A percentile compares a stretch with the other conserved stretches of the same genome.
Evolutionary conservation across 2,888 invertebrate species (phyloP).

Genomic region (Harmothoe impar): DNA sequence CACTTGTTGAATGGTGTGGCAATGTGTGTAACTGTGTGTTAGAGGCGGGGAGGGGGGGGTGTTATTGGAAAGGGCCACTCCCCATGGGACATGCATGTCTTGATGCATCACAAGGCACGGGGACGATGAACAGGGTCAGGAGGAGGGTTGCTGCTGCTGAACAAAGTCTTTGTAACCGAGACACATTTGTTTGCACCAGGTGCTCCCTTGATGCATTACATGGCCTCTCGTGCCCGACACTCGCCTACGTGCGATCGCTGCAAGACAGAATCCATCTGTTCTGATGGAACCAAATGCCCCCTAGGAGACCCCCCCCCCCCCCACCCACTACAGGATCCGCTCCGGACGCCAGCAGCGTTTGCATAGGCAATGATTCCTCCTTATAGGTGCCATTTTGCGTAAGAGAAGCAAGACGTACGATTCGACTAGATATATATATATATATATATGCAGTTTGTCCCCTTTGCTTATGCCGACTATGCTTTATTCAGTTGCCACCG

Average conservation of each 20-base stretch:
- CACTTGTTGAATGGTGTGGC: neutral
- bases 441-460: no score
- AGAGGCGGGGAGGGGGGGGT: neutral
- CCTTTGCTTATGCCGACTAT: no score
- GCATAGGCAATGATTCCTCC: no score
- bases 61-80: neutral
- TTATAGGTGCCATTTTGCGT: no score
- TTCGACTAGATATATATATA: no score
- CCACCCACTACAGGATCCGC: neutral
- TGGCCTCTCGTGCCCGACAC: neutral
- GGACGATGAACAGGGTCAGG: neutral
- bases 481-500: no score
- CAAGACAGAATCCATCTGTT: neutral
- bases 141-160: no score
- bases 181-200: conserved; percentile 15
- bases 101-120: neutral
- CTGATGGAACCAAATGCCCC: neutral
- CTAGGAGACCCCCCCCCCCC: neutral
- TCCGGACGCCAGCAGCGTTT: no score
- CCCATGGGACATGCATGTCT: neutral
- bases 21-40: neutral
- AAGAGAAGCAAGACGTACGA: no score
- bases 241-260: neutral
- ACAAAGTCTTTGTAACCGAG: neutral
- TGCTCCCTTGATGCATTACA: neutral